These are phyloP conservation scores for Channa argus DNA, from an alignment of 2,113 vertebrate genomes.

Conservation along the genomic window DNA sequence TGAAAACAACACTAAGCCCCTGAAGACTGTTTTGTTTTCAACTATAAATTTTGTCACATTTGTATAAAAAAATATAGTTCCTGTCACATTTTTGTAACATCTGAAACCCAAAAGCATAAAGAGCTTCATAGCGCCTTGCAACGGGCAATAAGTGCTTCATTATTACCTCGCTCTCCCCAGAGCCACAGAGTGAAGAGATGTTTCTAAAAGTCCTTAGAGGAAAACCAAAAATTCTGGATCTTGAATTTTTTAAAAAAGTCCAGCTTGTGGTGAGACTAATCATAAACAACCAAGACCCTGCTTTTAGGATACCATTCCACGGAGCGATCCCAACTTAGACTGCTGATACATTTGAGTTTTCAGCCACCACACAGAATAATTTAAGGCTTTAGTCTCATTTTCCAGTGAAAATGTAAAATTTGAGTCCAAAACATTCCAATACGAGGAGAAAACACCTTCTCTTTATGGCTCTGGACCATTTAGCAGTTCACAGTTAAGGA, in stretches of 20 bases:
- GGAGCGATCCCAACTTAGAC: constrained; percentile 8
- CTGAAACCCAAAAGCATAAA: constrained; percentile 86
- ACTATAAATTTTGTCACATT: constrained; percentile 90
- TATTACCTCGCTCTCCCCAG: constrained; percentile 39
- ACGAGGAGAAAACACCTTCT: constrained; percentile 37
- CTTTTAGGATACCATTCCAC: constrained; percentile 11
- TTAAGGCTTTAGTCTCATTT: constrained; percentile 60
- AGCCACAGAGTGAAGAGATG: constrained; percentile 39
- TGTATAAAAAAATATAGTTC: constrained; percentile 92
- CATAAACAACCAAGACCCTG: constrained; percentile 19
- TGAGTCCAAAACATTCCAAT: not conserved
- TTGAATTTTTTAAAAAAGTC: no score
- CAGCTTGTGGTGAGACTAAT: not conserved
- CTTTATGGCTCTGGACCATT: constrained; percentile 43
- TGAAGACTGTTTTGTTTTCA: constrained; percentile 83
- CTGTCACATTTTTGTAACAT: constrained; percentile 86
- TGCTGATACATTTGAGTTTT: constrained; percentile 33
- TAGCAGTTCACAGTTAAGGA: constrained; percentile 93
- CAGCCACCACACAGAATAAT: constrained; percentile 36
- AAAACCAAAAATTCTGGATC: not conserved
- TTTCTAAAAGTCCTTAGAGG: constrained; percentile 18
- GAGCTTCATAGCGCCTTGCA: constrained; percentile 90
- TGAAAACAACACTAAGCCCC: constrained; percentile 85
- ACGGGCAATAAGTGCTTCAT: constrained; percentile 90
- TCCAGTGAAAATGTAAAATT: constrained; percentile 35